Evolutionary conservation across 2,113 vertebrate genomes (phyloP), one percentile per base, ranked within the genome.

Genomic region (Puffinus mauretanicus): DNA sequence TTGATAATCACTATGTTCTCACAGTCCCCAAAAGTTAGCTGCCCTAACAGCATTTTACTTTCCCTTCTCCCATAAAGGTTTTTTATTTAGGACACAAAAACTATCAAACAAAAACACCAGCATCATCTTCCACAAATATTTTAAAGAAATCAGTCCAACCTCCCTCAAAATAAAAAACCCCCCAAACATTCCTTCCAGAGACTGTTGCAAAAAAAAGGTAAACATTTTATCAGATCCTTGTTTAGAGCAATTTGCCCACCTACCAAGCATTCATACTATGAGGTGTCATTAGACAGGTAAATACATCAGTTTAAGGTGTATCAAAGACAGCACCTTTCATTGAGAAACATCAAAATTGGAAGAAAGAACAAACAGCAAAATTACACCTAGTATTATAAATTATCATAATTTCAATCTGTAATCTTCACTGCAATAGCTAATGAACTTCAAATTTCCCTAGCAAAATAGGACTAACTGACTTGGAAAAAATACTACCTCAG

Each of bases 351-450:
- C 40, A 94, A 71, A 94, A 93, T 0, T 21, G 14, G 73, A 76
- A 91, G 66, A 82, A 67, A 93, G 69, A 96, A 88, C 81, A 91
- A 91, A 77, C 66, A 86, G 32, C 17, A 82, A 85, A 90, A 86
- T 80, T 88, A 77, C 21, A 72, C 40, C 54, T 51, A 52, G 36
- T 12, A 87, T 77, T 94, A 78, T 30, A 69, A 73, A 80, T 90
- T 87, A 93, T 30, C 89, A 91, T 89, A 82, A 94, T 91, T 77
- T 73, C 62, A 72, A 87, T 93, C 84, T 82, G 58, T 38, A 93
- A 54, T 94, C 83, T 76, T 84, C 58, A 84, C 46, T 79, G 58
- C 49, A 86, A 27, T 10, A 85, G 61, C 30, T 93, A 94, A 85
- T 34, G 66, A 93, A 67, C 55, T 79, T 76, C 73, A 93, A 36